Conservation (phyloP, 2,797 vertebrate species). For the Alauda arvensis region DNA sequence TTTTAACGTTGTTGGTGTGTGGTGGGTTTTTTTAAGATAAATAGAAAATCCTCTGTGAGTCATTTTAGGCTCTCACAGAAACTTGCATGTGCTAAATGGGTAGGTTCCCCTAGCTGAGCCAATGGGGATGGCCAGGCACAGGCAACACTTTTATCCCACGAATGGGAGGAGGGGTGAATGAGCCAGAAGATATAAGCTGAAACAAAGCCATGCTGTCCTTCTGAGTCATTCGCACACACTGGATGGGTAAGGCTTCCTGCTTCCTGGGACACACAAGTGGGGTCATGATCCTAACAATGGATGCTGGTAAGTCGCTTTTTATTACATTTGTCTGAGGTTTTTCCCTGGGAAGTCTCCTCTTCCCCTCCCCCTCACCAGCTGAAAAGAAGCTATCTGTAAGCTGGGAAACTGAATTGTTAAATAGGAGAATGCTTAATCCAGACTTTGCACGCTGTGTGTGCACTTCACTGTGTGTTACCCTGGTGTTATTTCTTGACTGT, state of each 20-base stretch:
- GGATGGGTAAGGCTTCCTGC: conserved; percentile 65
- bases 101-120: conserved; percentile 47
- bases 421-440: background rate
- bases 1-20: background rate
- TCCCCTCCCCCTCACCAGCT: background rate
- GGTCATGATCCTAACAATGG: conserved; percentile 70
- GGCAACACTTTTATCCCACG: conserved; percentile 53
- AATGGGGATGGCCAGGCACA: conserved; percentile 49
- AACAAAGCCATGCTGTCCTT: conserved; percentile 65
- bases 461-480: background rate
- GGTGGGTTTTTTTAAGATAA: background rate
- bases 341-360: background rate
- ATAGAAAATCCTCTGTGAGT: conserved; percentile 7
- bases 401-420: background rate
- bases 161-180: conserved; percentile 62
- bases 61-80: conserved; percentile 44
- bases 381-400: background rate
- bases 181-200: conserved; percentile 66
- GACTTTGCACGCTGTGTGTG: background rate
- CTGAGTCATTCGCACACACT: conserved; percentile 53
- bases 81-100: conserved; percentile 32
- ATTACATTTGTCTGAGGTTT: background rate
- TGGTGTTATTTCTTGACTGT: background rate
- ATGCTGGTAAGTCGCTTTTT: conserved; percentile 51
- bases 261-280: conserved; percentile 46